Conservation (phyloP, 2,888 invertebrate genomes). For the Dryobota labecula region DNA sequence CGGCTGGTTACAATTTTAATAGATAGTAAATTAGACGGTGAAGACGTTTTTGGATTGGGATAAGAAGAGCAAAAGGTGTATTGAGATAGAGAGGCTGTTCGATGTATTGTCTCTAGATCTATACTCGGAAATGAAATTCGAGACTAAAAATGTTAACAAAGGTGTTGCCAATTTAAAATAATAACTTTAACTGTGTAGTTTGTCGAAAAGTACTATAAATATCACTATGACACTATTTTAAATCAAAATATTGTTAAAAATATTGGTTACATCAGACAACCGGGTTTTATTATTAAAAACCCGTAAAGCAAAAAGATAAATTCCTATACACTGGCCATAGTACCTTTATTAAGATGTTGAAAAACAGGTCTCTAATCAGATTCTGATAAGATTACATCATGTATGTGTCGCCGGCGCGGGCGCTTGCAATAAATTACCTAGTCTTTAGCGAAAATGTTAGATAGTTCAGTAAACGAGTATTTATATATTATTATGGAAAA, state of each 20-base stretch:
- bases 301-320: constrained; percentile 24
- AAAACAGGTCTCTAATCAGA: constrained; percentile 46
- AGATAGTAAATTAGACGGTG: constrained; percentile 21
- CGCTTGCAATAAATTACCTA: constrained; percentile 43
- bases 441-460: constrained; percentile 25
- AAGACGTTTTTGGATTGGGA: neutral
- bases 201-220: too few species aligned
- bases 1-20: too few species aligned
- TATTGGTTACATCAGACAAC: too few species aligned
- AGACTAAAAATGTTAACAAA: too few species aligned
- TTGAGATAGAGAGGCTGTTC: too few species aligned
- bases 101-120: too few species aligned
- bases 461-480: constrained; percentile 12
- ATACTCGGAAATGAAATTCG: too few species aligned
- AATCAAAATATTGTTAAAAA: too few species aligned
- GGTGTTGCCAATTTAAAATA: too few species aligned
- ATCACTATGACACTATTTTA: too few species aligned
- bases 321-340: constrained; percentile 14
- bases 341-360: constrained; percentile 47
- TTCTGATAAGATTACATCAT: constrained; percentile 54
- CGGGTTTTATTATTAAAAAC: neutral
- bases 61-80: too few species aligned
- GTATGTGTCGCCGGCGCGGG: constrained; percentile 44
- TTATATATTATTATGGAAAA: constrained; percentile 4
- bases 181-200: too few species aligned